phyloP scores from a whole-genome alignment of 2,113 vertebrate genomes.

The Mungos mungo region DNA sequence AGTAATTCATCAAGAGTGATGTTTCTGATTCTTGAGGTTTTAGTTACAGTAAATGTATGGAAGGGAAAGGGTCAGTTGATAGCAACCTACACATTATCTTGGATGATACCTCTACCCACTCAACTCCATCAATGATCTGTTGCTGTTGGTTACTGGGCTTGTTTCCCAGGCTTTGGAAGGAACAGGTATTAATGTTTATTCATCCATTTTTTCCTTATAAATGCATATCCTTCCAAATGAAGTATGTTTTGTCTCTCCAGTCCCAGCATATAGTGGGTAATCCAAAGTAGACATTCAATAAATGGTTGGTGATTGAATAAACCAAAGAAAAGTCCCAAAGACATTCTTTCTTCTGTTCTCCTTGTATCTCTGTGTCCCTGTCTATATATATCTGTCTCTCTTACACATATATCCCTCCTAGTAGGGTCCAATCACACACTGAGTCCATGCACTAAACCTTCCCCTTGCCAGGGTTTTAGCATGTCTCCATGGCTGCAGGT shows the following conservation, averaged over 20 bases:
- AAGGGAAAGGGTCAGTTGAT: not conserved
- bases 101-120: not conserved
- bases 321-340: not conserved
- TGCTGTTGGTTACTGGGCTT: not conserved
- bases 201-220: not conserved
- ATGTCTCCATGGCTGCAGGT: not conserved
- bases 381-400: not conserved
- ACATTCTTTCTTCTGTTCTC: not conserved
- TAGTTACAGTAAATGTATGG: not conserved
- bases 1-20: not conserved
- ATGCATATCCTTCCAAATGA: not conserved
- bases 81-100: not conserved
- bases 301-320: not conserved
- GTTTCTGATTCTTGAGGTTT: not conserved
- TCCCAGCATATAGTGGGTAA: not conserved
- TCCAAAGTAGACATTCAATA: not conserved
- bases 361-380: not conserved
- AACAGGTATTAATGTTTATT: not conserved
- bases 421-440: not conserved
- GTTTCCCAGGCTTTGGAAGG: not conserved
- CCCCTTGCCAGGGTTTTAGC: not conserved
- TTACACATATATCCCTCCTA: not conserved
- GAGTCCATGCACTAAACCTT: not conserved
- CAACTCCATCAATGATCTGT: not conserved
- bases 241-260: not conserved